Evolutionary conservation across 1,140 invertebrate species (phyloP).

Genomic region (Caenorhabditis inopinata): DNA sequence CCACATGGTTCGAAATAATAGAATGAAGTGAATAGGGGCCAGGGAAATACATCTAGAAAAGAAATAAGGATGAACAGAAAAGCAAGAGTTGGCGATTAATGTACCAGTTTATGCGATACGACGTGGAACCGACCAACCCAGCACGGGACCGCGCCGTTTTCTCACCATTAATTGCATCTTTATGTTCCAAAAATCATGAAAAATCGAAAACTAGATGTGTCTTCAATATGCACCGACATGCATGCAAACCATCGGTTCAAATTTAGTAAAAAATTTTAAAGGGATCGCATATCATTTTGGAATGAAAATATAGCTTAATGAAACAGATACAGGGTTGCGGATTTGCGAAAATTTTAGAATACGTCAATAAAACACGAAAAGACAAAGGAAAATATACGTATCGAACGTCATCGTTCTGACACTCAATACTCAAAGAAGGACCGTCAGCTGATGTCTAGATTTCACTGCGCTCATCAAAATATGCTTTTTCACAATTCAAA

Average conservation of each 20-base stretch:
- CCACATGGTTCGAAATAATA: no score
- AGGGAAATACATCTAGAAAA: background rate
- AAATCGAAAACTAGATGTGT: no score
- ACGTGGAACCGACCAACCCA: background rate
- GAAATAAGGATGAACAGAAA: background rate
- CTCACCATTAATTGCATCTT: background rate
- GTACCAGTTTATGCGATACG: background rate
- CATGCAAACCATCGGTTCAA: no score
- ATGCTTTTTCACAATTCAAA: no score
- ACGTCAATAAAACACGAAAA: background rate
- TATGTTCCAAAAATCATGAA: background rate
- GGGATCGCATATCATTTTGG: background rate
- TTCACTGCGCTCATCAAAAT: no score
- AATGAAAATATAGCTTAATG: background rate
- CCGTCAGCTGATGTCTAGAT: no score
- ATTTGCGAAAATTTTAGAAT: no score
- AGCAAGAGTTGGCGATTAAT: background rate
- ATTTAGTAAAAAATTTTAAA: background rate
- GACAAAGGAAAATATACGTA: background rate
- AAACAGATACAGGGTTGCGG: background rate
- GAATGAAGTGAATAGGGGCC: no score
- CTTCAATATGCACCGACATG: no score
- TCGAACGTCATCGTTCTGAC: no score
- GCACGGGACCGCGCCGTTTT: background rate
- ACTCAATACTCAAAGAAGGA: no score